Percentiles rank a stretch among this genome's conserved stretches.
These are phyloP conservation scores for Campylorhamphus procurvoides DNA, from an alignment of 2,113 vertebrate species.

Conservation along the genomic window DNA sequence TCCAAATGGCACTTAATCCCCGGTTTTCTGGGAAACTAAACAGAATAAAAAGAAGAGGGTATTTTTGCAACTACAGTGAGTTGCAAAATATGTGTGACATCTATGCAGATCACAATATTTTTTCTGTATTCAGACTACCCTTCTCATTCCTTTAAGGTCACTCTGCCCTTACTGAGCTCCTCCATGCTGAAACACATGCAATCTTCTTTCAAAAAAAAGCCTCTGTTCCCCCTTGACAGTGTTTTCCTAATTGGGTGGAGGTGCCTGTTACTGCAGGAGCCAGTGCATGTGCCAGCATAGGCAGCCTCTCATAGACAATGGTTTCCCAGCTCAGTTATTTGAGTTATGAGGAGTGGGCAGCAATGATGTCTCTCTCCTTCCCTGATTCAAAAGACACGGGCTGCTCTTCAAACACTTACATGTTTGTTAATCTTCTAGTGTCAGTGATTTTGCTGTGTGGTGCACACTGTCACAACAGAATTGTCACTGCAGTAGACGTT, in stretches of 20 bases:
- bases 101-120: not conserved
- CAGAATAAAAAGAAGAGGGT: not conserved
- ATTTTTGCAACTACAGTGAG: not conserved
- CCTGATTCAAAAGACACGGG: not conserved
- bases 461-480: not conserved
- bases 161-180: accelerated
- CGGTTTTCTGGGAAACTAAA: not conserved
- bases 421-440: not conserved
- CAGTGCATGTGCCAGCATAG: accelerated
- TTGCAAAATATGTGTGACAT: not conserved
- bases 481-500: not conserved
- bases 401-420: not conserved
- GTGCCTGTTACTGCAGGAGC: not conserved
- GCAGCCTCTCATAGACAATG: not conserved
- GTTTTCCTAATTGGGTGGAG: not conserved
- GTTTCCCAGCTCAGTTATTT: not conserved
- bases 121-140: not conserved
- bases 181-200: not conserved
- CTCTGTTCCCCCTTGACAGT: not conserved
- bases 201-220: not conserved
- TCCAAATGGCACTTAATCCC: not conserved
- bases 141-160: not conserved
- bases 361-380: not conserved
- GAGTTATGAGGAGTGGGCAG: not conserved
- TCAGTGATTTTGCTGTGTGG: not conserved